A percentile compares a stretch with the other conserved stretches of the same genome.
phyloP scores from a whole-genome alignment of 2,113 vertebrate species.

The Megaceryle torquata region DNA sequence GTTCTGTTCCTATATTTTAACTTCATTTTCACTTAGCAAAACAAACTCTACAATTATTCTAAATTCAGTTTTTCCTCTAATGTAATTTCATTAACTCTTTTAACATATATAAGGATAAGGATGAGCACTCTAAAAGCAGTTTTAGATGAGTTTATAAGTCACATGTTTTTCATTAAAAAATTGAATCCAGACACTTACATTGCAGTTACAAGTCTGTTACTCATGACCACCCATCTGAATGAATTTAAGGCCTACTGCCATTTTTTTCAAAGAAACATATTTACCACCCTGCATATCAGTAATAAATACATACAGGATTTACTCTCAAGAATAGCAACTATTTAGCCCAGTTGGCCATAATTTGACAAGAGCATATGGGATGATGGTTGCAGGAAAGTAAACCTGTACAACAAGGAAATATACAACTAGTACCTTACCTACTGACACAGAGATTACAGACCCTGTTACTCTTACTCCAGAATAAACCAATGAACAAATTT shows the following conservation, averaged over 20 bases:
- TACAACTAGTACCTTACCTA: not conserved
- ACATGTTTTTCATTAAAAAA: not conserved
- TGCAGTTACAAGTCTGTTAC: not conserved
- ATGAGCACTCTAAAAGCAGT: not conserved
- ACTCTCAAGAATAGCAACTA: not conserved
- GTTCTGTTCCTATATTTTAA: not conserved
- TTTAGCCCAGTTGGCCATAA: not conserved
- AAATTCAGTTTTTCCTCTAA: not conserved
- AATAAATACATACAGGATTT: not conserved
- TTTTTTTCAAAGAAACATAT: not conserved
- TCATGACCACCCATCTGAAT: not conserved
- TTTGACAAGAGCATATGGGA: not conserved
- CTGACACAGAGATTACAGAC: not conserved
- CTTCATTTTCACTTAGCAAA: not conserved
- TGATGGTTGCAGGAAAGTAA: not conserved
- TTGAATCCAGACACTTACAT: not conserved
- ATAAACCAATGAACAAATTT: slow-evolving; percentile 35
- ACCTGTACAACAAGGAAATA: not conserved
- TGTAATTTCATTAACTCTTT: not conserved
- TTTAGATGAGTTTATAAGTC: not conserved
- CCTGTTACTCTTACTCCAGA: not conserved
- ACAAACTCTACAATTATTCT: not conserved
- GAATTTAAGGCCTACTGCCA: not conserved
- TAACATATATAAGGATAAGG: not conserved
- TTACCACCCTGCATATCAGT: not conserved